A percentile compares a stretch with the other conserved stretches of the same genome.
Evolutionary conservation across 64 coral and sea anemone species (phyloP).

Genomic region (Montipora efflorescens): DNA sequence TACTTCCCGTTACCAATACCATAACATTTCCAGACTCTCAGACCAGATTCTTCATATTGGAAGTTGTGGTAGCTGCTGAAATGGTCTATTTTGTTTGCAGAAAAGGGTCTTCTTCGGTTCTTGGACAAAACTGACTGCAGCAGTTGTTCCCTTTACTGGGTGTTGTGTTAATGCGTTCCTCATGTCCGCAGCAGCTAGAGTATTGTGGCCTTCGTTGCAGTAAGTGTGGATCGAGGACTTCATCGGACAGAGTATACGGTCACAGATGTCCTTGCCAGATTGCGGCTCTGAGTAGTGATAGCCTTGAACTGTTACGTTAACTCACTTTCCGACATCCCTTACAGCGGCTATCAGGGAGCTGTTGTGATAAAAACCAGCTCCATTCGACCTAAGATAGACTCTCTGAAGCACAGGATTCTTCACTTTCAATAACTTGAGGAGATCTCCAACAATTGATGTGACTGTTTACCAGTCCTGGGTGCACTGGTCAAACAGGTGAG

Average conservation of each 20-base stretch:
- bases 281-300: conserved; percentile 73
- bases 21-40: conserved; percentile 78
- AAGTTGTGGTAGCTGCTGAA: conserved; percentile 68
- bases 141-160: conserved; percentile 48
- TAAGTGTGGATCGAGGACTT: not conserved
- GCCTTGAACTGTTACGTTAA: conserved; percentile 38
- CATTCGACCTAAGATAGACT: not conserved
- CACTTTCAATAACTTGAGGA: too few relatives aligned
- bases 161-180: conserved; percentile 46
- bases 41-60: conserved; percentile 55
- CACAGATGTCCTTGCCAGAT: conserved; percentile 68
- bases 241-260: conserved; percentile 19
- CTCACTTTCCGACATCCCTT: conserved; percentile 35
- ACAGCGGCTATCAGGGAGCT: conserved; percentile 38
- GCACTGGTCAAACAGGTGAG: too few relatives aligned
- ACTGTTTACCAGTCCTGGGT: too few relatives aligned
- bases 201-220: conserved; percentile 53
- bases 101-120: conserved; percentile 42
- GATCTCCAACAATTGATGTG: too few relatives aligned
- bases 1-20: conserved; percentile 56
- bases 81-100: conserved; percentile 30
- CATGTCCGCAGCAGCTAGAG: conserved; percentile 34
- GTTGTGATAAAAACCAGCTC: conserved; percentile 63
- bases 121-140: conserved; percentile 22
- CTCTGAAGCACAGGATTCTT: too few relatives aligned